phyloP scores from a whole-genome alignment of 2,888 invertebrate genomes.

The Nomada ferruginata region DNA sequence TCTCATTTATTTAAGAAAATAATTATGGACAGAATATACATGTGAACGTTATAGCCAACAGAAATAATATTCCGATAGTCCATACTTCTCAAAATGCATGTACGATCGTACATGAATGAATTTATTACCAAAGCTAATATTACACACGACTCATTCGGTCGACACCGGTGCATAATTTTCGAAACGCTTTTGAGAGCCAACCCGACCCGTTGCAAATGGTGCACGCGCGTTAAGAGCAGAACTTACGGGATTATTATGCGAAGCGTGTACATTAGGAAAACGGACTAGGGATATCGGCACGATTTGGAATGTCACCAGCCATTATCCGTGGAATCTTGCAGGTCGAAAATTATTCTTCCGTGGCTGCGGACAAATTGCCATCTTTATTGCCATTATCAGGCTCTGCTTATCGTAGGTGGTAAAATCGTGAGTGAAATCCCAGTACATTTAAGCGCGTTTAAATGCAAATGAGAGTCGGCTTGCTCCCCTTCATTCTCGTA shows the following conservation, averaged over 20 bases:
- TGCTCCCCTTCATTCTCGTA: conserved; percentile 7
- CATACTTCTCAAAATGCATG: conserved; percentile 9
- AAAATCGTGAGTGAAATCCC: conserved; percentile 69
- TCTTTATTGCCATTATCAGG: conserved; percentile 70
- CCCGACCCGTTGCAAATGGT: conserved; percentile 59
- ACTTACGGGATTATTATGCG: conserved; percentile 62
- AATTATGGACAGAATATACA: too few species aligned
- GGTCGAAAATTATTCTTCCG: conserved; percentile 53
- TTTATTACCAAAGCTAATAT: conserved; percentile 25
- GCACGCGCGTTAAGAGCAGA: conserved; percentile 53
- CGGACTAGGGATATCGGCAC: conserved; percentile 22
- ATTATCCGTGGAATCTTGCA: conserved; percentile 31
- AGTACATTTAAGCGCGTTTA: conserved; percentile 62
- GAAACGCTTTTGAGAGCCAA: conserved; percentile 39
- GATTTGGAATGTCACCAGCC: conserved; percentile 46
- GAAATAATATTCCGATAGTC: too few species aligned
- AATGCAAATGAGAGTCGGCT: conserved; percentile 63
- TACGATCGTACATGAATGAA: too few species aligned
- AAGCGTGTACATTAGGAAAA: conserved; percentile 47
- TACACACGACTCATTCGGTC: conserved; percentile 24
- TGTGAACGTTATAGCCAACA: too few species aligned
- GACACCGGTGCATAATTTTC: conserved; percentile 51
- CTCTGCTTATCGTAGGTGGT: conserved; percentile 63
- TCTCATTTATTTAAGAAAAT: too few species aligned
- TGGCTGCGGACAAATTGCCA: conserved; percentile 66